Evolutionary conservation across 1,140 invertebrate genomes (phyloP).

Genomic region (Tetramorium parvispinum): DNA sequence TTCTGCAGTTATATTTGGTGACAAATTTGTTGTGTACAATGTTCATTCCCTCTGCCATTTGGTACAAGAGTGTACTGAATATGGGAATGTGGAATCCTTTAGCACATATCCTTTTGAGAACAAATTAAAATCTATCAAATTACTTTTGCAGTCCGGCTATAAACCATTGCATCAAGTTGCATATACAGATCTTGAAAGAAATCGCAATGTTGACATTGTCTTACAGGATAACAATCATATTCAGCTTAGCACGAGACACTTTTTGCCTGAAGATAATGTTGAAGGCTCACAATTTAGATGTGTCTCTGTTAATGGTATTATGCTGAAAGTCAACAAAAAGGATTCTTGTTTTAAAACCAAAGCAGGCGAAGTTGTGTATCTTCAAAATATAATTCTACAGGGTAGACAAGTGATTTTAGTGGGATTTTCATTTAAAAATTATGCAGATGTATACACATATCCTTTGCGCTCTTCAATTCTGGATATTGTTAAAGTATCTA

Average conservation of each 20-base stretch:
- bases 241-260: neutral
- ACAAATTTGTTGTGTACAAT: conserved; percentile 2
- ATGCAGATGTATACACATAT: neutral
- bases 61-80: neutral
- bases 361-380: neutral
- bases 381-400: neutral
- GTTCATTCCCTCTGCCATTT: neutral
- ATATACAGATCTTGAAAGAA: neutral
- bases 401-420: neutral
- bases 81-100: neutral
- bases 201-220: neutral
- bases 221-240: neutral
- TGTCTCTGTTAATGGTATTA: neutral
- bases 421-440: neutral
- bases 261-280: neutral
- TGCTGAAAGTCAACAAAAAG: neutral
- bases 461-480: neutral
- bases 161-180: neutral
- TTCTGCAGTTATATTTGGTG: neutral
- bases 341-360: neutral
- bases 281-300: neutral
- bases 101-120: neutral
- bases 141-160: neutral
- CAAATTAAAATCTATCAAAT: neutral
- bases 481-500: conserved; percentile 5